Conservation (phyloP, 2,888 invertebrate genomes). For the Hypselothyrea guttata region DNA sequence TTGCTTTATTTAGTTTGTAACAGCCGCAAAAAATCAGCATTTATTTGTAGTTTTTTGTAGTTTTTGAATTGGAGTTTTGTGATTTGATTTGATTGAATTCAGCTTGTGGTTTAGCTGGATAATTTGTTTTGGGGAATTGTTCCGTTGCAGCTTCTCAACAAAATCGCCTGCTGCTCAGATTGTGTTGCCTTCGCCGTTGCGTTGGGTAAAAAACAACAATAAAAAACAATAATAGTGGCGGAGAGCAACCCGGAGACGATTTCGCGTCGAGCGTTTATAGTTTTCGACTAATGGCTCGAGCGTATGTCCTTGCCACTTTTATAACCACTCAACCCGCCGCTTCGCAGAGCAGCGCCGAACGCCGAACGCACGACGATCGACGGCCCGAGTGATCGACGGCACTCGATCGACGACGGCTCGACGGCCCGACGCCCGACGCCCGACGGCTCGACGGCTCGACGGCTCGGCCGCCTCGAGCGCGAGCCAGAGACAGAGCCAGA, state of each 20-base stretch:
- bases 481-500: constrained; percentile 12
- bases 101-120: too few species aligned
- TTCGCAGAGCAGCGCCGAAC: constrained; percentile 69
- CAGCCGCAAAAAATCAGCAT: constrained; percentile 5
- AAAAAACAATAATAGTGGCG: constrained; percentile 52
- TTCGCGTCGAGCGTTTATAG: constrained; percentile 82
- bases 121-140: background rate
- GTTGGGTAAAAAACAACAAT: constrained; percentile 5
- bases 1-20: background rate
- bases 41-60: background rate
- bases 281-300: constrained; percentile 83
- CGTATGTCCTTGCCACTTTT: constrained; percentile 83
- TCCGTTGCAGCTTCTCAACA: constrained; percentile 6
- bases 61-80: constrained; percentile 1
- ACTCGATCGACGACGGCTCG: constrained; percentile 60
- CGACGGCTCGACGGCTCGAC: constrained; percentile 68
- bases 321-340: constrained; percentile 79
- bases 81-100: background rate
- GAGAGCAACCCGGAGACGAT: constrained; percentile 75
- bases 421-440: constrained; percentile 73
- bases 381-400: constrained; percentile 74
- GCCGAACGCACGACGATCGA: too few species aligned
- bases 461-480: constrained; percentile 39
- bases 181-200: background rate
- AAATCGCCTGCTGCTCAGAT: background rate